Evolutionary conservation across 2,888 invertebrate genomes (phyloP).

Genomic region (Temnothorax unifasciatus): DNA sequence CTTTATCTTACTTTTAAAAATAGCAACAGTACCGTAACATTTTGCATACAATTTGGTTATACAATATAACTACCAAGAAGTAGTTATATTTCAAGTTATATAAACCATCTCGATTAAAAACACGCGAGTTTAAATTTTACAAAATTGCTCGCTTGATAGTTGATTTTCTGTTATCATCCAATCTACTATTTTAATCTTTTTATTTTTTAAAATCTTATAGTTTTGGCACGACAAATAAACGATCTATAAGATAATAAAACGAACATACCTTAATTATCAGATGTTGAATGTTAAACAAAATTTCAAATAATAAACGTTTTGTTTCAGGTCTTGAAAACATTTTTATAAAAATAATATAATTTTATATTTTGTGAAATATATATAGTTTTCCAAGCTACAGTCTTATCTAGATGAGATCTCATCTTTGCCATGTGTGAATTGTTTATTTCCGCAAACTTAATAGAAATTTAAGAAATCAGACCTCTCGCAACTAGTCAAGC

Average conservation of each 20-base stretch:
- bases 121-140: conserved; percentile 5
- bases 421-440: background rate
- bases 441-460: background rate
- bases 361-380: background rate
- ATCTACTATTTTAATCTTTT: background rate
- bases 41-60: conserved; percentile 6
- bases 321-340: background rate
- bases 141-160: background rate
- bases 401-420: background rate
- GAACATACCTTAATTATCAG: background rate
- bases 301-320: background rate
- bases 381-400: background rate
- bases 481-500: background rate
- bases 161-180: background rate
- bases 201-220: background rate
- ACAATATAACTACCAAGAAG: too few relatives aligned
- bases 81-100: conserved; percentile 28
- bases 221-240: background rate
- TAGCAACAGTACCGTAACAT: conserved; percentile 14
- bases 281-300: background rate
- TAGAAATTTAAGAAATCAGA: background rate
- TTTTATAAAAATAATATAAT: background rate
- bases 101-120: background rate
- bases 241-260: background rate
- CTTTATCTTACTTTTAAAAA: background rate